Evolutionary conservation across 2,797 vertebrate species (phyloP), one percentile per base, ranked within the genome.

Genomic region (Hippoglossus hippoglossus): DNA sequence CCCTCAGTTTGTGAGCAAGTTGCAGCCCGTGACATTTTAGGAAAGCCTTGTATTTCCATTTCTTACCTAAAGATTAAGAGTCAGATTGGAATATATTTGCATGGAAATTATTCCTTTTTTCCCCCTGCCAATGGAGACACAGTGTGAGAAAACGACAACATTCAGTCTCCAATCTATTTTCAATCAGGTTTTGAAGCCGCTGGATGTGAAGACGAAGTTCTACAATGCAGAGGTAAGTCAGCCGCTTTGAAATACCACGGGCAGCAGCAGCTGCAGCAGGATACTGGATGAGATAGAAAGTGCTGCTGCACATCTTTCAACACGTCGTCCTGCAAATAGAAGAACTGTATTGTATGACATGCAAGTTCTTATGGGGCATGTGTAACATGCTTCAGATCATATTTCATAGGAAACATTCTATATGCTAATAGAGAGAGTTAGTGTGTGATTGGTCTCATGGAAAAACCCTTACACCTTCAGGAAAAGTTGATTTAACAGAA

Each of bases 131-230:
- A 92, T 90, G 87, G 91, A 90, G 1, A 28, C 22, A 1, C 80
- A 80, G 47, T 56, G 77, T 56, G 89, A 93, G 46, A 93, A 87
- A 87, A 49, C 53, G 2, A 0, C 85, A 31, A 24, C 78, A n/a
- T 94, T 94, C 88, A 94, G 91, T 82, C 82, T 95, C 41, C 94
- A 90, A 92, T 94, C 91, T 96, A 91, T 96, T 80, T 93, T 96
- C 60, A 82, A 95, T 84, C 95, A 99, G 98, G 98, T 99, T 77
- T 94, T 99, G 81, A 99, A 99, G 91, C 98, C 98, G 44, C 83
- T 99, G 67, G 98, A 99, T 77, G 98, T 99, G 85, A 99, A 99
- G 95, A 99, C 98, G 51, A 99, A 99, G 89, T 99, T 99, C 95
- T 99, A 99, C 94, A 99, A 99, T 26, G 98, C 98, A 0, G 98